These are phyloP conservation scores for Dicranocentrus wangi DNA, from an alignment of 2,888 invertebrate species.

Conservation along the genomic window DNA sequence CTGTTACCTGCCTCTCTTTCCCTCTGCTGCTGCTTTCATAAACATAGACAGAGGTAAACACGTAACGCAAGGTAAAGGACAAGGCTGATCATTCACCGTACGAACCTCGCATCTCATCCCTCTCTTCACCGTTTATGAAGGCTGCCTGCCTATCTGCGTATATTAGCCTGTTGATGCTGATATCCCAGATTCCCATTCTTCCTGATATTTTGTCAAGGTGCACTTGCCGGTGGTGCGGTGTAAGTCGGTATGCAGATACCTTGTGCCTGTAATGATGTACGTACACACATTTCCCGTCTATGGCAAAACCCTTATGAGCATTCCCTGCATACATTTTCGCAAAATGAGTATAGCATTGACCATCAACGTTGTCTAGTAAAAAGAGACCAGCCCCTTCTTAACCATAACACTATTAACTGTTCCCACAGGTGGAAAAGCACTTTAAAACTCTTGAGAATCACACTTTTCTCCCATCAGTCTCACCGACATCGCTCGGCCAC, in stretches of 20 bases:
- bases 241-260: no score
- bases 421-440: conserved; percentile 71
- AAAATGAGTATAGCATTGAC: no score
- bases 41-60: conserved; percentile 26
- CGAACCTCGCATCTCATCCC: neutral
- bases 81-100: conserved; percentile 60
- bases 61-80: conserved; percentile 62
- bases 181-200: no score
- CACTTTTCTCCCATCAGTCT: conserved; percentile 73
- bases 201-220: neutral
- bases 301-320: conserved; percentile 19
- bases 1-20: conserved; percentile 12
- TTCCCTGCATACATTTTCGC: neutral
- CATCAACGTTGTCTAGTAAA: neutral
- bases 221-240: no score
- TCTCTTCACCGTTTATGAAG: no score
- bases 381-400: conserved; percentile 23
- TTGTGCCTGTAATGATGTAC: no score
- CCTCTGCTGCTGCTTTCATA: conserved; percentile 19
- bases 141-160: no score
- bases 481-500: conserved; percentile 60
- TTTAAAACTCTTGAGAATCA: conserved; percentile 72
- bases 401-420: conserved; percentile 42
- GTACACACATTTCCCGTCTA: conserved; percentile 23
- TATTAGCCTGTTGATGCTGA: no score